These are phyloP conservation scores for Heliangelus exortis DNA, from an alignment of 2,797 vertebrate genomes.

Conservation along the genomic window DNA sequence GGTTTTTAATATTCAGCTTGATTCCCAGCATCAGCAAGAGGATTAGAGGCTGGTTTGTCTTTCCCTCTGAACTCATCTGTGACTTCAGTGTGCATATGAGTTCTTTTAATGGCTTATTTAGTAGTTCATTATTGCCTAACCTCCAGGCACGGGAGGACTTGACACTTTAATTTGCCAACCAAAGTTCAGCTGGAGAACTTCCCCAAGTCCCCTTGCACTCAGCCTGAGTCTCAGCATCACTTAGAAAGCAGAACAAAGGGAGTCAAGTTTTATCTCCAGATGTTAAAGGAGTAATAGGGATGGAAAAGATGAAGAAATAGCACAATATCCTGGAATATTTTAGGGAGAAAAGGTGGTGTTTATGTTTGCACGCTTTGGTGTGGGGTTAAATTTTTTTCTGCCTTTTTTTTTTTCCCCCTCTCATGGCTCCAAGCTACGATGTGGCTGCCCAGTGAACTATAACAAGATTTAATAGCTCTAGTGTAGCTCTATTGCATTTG, in stretches of 20 bases:
- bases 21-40: conserved; percentile 5
- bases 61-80: conserved; percentile 34
- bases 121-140: conserved; percentile 54
- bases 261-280: not conserved
- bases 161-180: conserved; percentile 48
- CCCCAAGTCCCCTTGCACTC: not conserved
- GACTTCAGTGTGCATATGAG: conserved; percentile 38
- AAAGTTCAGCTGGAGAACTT: conserved; percentile 50
- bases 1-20: conserved; percentile 37
- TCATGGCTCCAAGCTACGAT: not conserved
- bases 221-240: not conserved
- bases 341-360: not conserved
- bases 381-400: not conserved
- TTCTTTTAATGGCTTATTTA: conserved; percentile 48
- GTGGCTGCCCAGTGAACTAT: conserved; percentile 48
- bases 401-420: not conserved
- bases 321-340: not conserved
- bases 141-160: conserved; percentile 42
- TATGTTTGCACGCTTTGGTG: not conserved
- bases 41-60: conserved; percentile 51
- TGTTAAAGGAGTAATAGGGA: not conserved
- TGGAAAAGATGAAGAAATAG: not conserved
- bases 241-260: not conserved
- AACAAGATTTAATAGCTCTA: conserved; percentile 65
- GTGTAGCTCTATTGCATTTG: conserved; percentile 42